Base-by-base conservation (phyloP, 2,113 vertebrate genomes). In the Gulo gulo region DNA sequence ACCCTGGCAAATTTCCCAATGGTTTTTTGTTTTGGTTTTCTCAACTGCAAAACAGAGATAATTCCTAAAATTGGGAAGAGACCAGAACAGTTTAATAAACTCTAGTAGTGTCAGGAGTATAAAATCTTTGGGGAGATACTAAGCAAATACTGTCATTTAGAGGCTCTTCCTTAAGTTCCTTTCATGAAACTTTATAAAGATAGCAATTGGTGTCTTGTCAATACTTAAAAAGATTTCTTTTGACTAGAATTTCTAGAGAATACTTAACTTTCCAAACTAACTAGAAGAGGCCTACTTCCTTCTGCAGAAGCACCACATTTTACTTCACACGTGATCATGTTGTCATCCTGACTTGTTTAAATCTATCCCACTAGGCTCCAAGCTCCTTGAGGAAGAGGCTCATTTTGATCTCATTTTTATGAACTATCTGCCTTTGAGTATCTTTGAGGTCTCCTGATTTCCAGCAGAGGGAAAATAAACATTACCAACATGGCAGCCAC, bases 141-240 rank as follows among this genome's bases (percentile, higher is more conserved):
- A 82, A 67, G 52, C 63, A 39, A 88, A 88, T 18, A 47, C 15
- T 31, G 34, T 50, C 39, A 82, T 36, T 71, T 34, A 39, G 63
- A 26, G 36, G 16, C 7, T 55, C 34, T 34, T 83, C 59, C 55
- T 85, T 15, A 39, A 79, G 74, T 36, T 45, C 36, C 7, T 81
- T 71, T 88, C 16, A 57, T 36, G 74, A 59, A 71, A 69, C 36
- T 91, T 67, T 57, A 80, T 69, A 36, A 59, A 88, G 39, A 80
- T 3, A 71, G 36, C 71, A 59, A 69, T 36, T 36, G 52, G 76
- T n/a, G 65, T 52, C 50, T n/a, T 31, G 5, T 11, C n/a, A 8
- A 63, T 21, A 61, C 71, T 81, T 81, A 12, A 47, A 31, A 78
- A 59, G 39, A 81, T 18, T 29, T 73, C 76, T 52, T 74, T 61